A percentile compares a stretch with the other conserved stretches of the same genome.
phyloP scores from a whole-genome alignment of 2,888 invertebrate genomes.

The Oxyteleia sp. region DNA sequence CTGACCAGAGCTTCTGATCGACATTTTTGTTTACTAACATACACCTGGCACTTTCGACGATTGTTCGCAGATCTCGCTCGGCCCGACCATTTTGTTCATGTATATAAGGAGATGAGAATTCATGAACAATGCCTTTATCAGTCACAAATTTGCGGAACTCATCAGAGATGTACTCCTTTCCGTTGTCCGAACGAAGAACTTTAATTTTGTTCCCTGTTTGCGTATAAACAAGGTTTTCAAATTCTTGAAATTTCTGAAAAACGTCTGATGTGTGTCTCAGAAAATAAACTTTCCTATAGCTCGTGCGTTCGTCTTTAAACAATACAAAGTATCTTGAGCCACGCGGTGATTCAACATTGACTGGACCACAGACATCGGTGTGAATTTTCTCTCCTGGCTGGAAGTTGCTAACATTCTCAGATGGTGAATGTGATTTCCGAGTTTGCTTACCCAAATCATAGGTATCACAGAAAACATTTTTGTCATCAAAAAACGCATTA shows the following conservation, averaged over 20 bases:
- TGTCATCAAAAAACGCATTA: too few species aligned
- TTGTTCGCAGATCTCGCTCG: constrained; percentile 28
- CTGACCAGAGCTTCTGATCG: too few species aligned
- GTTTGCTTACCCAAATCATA: too few species aligned
- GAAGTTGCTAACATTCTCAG: too few species aligned
- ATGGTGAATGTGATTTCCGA: too few species aligned
- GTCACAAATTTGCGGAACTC: neutral
- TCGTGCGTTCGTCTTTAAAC: constrained; percentile 17
- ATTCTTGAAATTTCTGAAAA: constrained; percentile 16
- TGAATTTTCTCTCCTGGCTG: constrained; percentile 45
- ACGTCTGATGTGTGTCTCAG: constrained; percentile 15
- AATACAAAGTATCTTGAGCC: constrained; percentile 19
- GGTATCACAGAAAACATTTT: too few species aligned
- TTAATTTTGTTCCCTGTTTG: constrained; percentile 38
- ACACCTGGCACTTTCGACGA: constrained; percentile 32
- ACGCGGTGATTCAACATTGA: constrained; percentile 9
- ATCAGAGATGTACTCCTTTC: constrained; percentile 5
- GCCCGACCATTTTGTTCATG: constrained; percentile 45
- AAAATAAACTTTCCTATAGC: constrained; percentile 26
- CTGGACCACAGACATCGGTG: constrained; percentile 72
- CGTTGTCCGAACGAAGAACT: constrained; percentile 25
- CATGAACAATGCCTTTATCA: constrained; percentile 38
- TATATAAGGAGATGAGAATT: constrained; percentile 37
- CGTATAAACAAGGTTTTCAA: constrained; percentile 9
- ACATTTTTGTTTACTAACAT: too few species aligned